phyloP scores from a whole-genome alignment of 2,888 invertebrate genomes.

The Drosophila hamatofila region DNA sequence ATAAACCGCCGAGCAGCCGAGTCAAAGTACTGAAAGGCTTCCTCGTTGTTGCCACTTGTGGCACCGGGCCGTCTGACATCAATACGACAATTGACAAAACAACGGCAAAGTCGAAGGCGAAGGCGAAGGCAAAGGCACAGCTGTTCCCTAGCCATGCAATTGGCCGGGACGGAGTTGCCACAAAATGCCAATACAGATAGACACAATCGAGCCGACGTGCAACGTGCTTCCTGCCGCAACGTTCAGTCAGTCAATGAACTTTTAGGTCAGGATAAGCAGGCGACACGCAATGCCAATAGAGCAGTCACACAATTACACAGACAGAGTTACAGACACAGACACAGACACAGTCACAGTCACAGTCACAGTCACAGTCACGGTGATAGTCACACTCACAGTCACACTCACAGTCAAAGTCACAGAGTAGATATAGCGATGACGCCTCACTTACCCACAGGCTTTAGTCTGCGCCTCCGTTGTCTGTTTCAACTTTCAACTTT shows the following conservation, averaged over 20 bases:
- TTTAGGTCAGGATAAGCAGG: conserved; percentile 62
- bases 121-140: conserved; percentile 40
- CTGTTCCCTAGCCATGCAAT: conserved; percentile 31
- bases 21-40: conserved; percentile 28
- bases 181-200: conserved; percentile 67
- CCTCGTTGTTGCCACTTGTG: conserved; percentile 51
- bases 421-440: neutral
- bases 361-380: conserved; percentile 2
- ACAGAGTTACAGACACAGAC: conserved; percentile 13
- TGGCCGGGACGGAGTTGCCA: conserved; percentile 11
- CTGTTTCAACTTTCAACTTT: conserved; percentile 15
- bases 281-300: conserved; percentile 58
- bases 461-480: conserved; percentile 14
- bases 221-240: conserved; percentile 53
- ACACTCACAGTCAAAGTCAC: neutral
- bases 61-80: conserved; percentile 55
- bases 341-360: conserved; percentile 14
- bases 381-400: neutral
- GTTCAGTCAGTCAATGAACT: conserved; percentile 68
- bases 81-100: conserved; percentile 70
- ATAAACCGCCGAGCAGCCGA: conserved; percentile 19
- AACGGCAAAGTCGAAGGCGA: conserved; percentile 22
- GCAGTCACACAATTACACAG: conserved; percentile 9
- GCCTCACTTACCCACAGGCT: conserved; percentile 37
- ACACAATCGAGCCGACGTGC: conserved; percentile 21